phyloP scores from a whole-genome alignment of 2,113 vertebrate genomes.

The Pipa parva region DNA sequence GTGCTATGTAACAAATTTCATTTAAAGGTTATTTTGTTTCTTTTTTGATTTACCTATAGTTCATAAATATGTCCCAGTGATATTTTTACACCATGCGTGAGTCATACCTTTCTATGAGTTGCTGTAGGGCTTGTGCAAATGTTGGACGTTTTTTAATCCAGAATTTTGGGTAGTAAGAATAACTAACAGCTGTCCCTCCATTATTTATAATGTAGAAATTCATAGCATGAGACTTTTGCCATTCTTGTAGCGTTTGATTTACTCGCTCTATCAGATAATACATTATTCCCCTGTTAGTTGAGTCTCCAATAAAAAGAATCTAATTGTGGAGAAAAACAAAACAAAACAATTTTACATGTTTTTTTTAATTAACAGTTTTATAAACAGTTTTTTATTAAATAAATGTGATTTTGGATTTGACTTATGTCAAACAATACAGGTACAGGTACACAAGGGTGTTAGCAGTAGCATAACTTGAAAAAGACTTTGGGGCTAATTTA shows the following conservation, averaged over 20 bases:
- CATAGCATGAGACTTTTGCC: conserved; percentile 83
- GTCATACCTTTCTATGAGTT: conserved; percentile 79
- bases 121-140: conserved; percentile 79
- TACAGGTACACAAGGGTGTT: no score
- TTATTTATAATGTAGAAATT: conserved; percentile 79
- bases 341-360: conserved; percentile 10
- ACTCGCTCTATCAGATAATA: conserved; percentile 88
- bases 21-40: no score
- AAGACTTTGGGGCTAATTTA: no score
- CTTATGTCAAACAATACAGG: no score
- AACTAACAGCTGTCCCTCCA: conserved; percentile 75
- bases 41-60: no score
- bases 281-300: conserved; percentile 96
- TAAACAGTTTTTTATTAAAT: no score
- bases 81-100: no score
- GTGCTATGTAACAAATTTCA: no score
- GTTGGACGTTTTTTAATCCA: conserved; percentile 82
- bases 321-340: conserved; percentile 52
- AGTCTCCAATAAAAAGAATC: conserved; percentile 93
- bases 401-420: no score
- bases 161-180: conserved; percentile 93
- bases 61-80: no score
- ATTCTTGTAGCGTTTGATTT: conserved; percentile 83
- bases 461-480: no score
- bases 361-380: no score